Conservation (phyloP, 2,113 vertebrate species). For the Phycodurus eques region DNA sequence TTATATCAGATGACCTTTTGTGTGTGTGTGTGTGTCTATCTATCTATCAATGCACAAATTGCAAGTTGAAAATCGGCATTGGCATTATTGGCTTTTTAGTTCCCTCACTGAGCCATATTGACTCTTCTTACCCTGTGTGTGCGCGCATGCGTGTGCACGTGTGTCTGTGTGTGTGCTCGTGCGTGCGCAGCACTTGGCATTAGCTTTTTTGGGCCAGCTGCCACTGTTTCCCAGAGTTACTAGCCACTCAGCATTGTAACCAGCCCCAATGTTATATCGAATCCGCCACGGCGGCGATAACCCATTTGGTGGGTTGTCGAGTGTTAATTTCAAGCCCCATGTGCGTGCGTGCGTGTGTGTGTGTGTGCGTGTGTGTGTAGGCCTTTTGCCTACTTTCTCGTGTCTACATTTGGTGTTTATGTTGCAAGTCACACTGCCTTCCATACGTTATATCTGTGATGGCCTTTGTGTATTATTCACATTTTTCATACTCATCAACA, state of each 20-base stretch:
- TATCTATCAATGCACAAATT: conserved; percentile 37
- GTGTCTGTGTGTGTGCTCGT: background rate
- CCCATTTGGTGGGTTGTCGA: too few relatives aligned
- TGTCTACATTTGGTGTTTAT: background rate
- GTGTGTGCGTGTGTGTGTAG: too few relatives aligned
- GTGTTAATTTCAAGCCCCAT: too few relatives aligned
- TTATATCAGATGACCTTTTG: conserved; percentile 62
- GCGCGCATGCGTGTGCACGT: conserved; percentile 18
- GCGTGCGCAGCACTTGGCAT: too few relatives aligned
- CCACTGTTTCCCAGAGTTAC: too few relatives aligned
- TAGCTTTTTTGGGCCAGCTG: too few relatives aligned
- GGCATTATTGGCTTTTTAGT: conserved; percentile 36
- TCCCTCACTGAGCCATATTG: conserved; percentile 32
- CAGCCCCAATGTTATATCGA: too few relatives aligned
- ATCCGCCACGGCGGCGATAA: too few relatives aligned
- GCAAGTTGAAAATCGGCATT: conserved; percentile 30
- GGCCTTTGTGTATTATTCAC: background rate
- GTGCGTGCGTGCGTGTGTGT: too few relatives aligned
- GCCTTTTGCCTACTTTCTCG: too few relatives aligned
- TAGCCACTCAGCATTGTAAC: too few relatives aligned
- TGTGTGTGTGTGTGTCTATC: background rate
- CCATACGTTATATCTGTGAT: background rate
- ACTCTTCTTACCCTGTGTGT: background rate
- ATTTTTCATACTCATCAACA: background rate
- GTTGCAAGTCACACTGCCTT: background rate